phyloP scores from a whole-genome alignment of 2,888 invertebrate genomes.

The Eulithis testata region DNA sequence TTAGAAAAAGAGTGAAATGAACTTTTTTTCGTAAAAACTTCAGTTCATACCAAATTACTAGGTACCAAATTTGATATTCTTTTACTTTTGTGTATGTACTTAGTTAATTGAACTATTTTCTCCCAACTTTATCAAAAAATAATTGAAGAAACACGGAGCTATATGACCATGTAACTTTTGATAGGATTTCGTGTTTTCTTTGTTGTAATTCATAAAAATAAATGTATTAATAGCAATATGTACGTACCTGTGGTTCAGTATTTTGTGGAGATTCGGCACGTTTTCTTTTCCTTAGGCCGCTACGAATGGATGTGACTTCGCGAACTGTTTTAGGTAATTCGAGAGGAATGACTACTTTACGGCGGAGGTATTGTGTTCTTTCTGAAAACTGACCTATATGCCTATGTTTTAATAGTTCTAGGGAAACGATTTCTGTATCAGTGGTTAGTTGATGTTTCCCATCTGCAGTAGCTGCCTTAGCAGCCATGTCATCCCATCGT shows the following conservation, averaged over 20 bases:
- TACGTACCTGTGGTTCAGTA: conserved; percentile 92
- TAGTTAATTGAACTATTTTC: too few relatives aligned
- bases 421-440: conserved; percentile 97
- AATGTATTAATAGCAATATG: not conserved
- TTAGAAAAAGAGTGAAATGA: too few relatives aligned
- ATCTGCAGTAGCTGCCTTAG: conserved; percentile 92
- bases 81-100: too few relatives aligned
- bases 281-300: conserved; percentile 96
- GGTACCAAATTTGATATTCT: too few relatives aligned
- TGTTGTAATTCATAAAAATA: too few relatives aligned
- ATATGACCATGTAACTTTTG: too few relatives aligned
- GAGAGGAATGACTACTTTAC: conserved; percentile 96
- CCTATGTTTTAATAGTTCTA: conserved; percentile 95
- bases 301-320: conserved; percentile 97
- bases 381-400: conserved; percentile 95
- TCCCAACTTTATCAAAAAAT: too few relatives aligned
- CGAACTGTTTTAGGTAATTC: conserved; percentile 96
- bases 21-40: too few relatives aligned
- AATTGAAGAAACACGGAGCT: too few relatives aligned
- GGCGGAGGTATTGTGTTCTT: conserved; percentile 95
- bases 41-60: too few relatives aligned
- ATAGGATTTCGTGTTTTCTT: too few relatives aligned
- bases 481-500: conserved; percentile 98
- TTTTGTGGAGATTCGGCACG: conserved; percentile 97
- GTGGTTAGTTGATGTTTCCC: conserved; percentile 97